Conservation (phyloP, 2,888 invertebrate genomes). For the Lepidochitona cinerea region DNA sequence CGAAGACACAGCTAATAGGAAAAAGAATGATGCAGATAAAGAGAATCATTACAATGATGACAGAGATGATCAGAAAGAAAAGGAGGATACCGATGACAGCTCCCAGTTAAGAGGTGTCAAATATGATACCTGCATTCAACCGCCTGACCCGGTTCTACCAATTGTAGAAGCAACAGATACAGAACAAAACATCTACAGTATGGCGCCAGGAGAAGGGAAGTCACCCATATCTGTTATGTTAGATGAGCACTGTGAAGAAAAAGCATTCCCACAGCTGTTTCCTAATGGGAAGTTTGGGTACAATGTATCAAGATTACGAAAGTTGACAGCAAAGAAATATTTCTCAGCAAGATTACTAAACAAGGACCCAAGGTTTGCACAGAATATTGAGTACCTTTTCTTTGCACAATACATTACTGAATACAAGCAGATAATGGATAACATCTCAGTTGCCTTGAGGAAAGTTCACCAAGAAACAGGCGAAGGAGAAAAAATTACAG, state of each 20-base stretch:
- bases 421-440: too few species aligned
- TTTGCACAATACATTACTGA: too few species aligned
- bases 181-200: too few species aligned
- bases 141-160: constrained; percentile 8
- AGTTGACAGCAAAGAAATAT: constrained; percentile 21
- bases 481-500: constrained; percentile 9
- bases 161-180: not conserved
- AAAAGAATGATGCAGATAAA: not conserved
- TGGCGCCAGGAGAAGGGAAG: constrained; percentile 25
- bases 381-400: constrained; percentile 31
- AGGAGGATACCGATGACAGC: not conserved
- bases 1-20: not conserved
- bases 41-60: not conserved
- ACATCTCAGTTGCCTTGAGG: constrained; percentile 34
- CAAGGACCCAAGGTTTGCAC: constrained; percentile 29
- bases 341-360: constrained; percentile 23
- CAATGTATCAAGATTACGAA: not conserved
- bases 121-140: constrained; percentile 23
- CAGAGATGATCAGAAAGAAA: not conserved
- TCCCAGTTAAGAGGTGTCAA: constrained; percentile 13
- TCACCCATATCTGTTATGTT: constrained; percentile 6
- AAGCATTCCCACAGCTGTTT: constrained; percentile 27
- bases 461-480: constrained; percentile 21
- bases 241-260: constrained; percentile 22
- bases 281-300: constrained; percentile 24